phyloP scores from a whole-genome alignment of 2,888 invertebrate species.

The Alviniconcha strummeri region DNA sequence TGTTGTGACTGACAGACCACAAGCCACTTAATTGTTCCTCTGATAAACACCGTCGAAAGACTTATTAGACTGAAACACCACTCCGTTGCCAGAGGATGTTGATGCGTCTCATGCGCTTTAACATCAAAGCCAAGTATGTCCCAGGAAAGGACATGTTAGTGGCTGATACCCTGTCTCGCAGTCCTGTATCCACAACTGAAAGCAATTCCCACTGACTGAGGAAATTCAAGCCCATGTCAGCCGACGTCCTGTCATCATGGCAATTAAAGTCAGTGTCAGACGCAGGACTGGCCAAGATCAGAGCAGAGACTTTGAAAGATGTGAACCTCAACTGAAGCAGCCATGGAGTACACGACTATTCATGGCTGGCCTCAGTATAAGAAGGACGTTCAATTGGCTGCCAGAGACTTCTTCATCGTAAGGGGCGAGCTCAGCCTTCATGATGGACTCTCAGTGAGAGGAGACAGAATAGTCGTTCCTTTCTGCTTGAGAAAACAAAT shows the following conservation, averaged over 20 bases:
- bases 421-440: background rate
- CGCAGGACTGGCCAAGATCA: too few species aligned
- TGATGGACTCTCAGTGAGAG: background rate
- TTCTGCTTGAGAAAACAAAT: background rate
- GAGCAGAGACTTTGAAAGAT: background rate
- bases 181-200: background rate
- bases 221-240: background rate
- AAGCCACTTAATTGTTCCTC: background rate
- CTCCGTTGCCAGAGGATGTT: background rate
- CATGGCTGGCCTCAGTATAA: background rate
- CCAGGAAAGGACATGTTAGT: background rate
- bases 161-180: background rate
- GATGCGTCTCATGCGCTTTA: background rate
- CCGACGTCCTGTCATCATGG: background rate
- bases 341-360: background rate
- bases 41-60: background rate
- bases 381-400: background rate
- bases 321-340: background rate
- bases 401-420: background rate
- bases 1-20: background rate
- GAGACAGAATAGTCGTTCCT: too few species aligned
- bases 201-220: background rate
- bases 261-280: background rate
- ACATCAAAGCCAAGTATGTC: background rate
- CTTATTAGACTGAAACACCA: background rate